These are phyloP conservation scores for Reticulitermes speratus DNA, from an alignment of 1,140 invertebrate species.

Conservation along the genomic window DNA sequence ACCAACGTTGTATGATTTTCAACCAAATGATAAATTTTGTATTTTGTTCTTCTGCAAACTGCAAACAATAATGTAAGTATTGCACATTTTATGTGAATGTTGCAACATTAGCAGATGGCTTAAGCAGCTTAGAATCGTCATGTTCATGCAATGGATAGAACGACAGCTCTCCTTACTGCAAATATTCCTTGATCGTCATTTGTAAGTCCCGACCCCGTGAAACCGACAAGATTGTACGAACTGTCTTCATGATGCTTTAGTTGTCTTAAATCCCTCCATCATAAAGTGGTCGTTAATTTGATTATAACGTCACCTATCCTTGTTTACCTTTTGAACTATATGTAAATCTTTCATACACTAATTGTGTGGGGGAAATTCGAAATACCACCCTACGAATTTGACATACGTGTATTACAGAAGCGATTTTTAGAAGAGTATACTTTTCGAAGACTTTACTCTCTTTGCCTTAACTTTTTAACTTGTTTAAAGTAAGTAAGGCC, in stretches of 20 bases:
- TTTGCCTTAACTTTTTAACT: neutral
- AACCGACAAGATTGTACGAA: neutral
- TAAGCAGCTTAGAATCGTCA: too few relatives aligned
- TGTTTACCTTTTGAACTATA: neutral
- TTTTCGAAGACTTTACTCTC: neutral
- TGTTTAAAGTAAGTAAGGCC: neutral
- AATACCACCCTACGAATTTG: neutral
- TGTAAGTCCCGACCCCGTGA: neutral
- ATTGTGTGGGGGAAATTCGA: neutral
- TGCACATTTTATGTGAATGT: too few relatives aligned
- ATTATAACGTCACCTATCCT: neutral
- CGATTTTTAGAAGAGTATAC: neutral
- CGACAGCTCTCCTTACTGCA: neutral
- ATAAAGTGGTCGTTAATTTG: neutral
- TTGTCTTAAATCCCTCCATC: neutral
- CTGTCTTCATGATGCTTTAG: neutral
- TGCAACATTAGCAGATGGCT: too few relatives aligned
- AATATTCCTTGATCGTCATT: neutral
- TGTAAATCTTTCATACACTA: neutral
- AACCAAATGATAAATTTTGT: too few relatives aligned
- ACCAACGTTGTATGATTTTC: too few relatives aligned
- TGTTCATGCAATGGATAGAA: neutral
- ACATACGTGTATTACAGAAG: neutral
- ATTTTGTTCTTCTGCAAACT: too few relatives aligned
- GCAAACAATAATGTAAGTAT: too few relatives aligned